Conservation (phyloP, 2,888 invertebrate genomes). For the Lasioglossum oenotherae region DNA sequence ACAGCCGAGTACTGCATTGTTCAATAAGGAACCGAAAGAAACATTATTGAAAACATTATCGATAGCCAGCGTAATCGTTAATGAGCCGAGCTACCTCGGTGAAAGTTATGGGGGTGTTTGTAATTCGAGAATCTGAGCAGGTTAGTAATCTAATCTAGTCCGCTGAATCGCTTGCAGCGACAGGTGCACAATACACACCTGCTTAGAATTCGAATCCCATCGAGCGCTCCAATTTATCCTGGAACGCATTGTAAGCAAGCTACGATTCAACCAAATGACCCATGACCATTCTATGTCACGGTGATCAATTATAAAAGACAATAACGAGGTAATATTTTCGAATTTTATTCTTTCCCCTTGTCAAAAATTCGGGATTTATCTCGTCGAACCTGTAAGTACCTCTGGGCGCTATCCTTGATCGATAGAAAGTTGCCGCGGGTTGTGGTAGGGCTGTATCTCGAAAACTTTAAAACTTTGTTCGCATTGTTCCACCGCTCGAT, state of each 20-base stretch:
- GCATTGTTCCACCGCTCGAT: constrained; percentile 63
- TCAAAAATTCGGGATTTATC: background rate
- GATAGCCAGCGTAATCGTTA: background rate
- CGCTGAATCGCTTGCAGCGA: constrained; percentile 8
- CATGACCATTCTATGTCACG: background rate
- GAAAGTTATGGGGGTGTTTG: background rate
- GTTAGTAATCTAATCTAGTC: constrained; percentile 25
- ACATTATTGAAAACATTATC: background rate
- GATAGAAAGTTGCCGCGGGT: constrained; percentile 57
- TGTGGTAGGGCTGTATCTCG: constrained; percentile 73
- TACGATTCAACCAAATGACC: background rate
- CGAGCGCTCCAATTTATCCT: background rate
- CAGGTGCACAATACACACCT: constrained; percentile 16
- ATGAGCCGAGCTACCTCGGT: background rate
- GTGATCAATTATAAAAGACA: background rate
- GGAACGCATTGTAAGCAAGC: background rate
- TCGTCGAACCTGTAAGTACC: background rate
- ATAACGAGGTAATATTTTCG: background rate
- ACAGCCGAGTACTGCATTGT: background rate
- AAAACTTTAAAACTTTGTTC: constrained; percentile 62
- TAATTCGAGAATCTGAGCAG: constrained; percentile 13
- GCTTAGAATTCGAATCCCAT: background rate
- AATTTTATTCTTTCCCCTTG: background rate
- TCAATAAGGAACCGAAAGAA: background rate
- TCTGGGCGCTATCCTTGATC: constrained; percentile 19